These are phyloP conservation scores for Brachypodius melanocephalos DNA, from an alignment of 2,113 vertebrate genomes.

Conservation along the genomic window DNA sequence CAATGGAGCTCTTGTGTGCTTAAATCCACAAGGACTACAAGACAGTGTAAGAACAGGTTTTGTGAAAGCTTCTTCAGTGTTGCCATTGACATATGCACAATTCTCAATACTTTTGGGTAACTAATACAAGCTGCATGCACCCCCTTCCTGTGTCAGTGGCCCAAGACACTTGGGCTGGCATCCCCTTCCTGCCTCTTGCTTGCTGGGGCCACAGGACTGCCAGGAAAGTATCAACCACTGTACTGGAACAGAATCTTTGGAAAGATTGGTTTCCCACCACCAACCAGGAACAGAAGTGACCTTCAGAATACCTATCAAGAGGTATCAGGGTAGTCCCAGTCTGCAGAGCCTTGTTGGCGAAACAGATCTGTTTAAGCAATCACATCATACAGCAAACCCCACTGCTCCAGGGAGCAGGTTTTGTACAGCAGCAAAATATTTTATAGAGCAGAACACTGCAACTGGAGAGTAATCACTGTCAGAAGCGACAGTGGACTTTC, in stretches of 20 bases:
- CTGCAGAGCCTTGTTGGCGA: neutral
- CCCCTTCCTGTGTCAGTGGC: no score
- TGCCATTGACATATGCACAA: neutral
- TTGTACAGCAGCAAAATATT: neutral
- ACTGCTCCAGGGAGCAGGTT: neutral
- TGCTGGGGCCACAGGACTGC: neutral
- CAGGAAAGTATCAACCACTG: neutral
- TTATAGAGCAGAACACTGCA: neutral
- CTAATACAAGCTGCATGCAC: neutral
- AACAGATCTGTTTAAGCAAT: neutral
- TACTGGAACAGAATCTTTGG: neutral
- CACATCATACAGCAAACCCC: neutral
- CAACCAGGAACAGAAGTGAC: neutral
- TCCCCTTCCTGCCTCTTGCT: neutral
- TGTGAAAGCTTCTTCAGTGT: neutral
- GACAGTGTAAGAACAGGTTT: neutral
- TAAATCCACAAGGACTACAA: neutral
- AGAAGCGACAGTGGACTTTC: fast-evolving
- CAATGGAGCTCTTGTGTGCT: neutral
- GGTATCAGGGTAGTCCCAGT: neutral
- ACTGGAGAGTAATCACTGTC: neutral
- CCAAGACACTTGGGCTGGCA: fast-evolving
- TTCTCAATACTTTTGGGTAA: neutral
- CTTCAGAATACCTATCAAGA: neutral
- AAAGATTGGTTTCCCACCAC: neutral